Base-by-base conservation (phyloP, 2,888 invertebrate species). In the Lasioglossum pauxillum region DNA sequence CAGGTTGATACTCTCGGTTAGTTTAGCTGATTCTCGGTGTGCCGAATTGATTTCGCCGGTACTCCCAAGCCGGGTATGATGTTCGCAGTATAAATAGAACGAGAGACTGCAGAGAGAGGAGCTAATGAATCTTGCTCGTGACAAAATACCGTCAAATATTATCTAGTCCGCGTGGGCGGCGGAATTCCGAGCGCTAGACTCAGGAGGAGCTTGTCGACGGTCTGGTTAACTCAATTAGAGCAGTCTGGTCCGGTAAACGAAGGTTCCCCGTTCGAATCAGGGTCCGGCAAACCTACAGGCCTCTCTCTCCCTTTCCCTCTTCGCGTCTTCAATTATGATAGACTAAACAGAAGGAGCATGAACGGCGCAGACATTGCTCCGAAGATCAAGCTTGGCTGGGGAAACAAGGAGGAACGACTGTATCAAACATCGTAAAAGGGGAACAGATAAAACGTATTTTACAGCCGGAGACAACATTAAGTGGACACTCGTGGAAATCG, bases 291-390 rank as follows among this genome's bases (percentile, higher is more conserved):
- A 75, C 38, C 49, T 76, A 67, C 78, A 74, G n/a, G 12, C 57
- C n/a, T 12, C 57, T 41, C 46, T 44, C 0, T 49, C 73, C 69
- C 67, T 67, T 78, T 19, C n/a, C 49, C 77, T n/a, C n/a, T 53
- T 38, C 35, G 67, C 46, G 35, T 41, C 57, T 19, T 44, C 75
- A 57, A 75, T 75, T 75, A 75, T 60, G 41, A 38, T 38, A 75
- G 57, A 60, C 41, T 44, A 75, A 75, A 75, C 75, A 60, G 27
- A 75, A 19, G 75, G 74, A 88, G 83, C 85, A 84, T 57, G 44
- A 84, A 69, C 41, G 38, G 23, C 53, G 53, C 23, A n/a, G 41
- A 41, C 71, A n/a, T 41, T 41, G 71, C 41, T 71, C 10, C 67
- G 35, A 16, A 16, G 64, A 31, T 64, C 60, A 16, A 5, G 60